Evolutionary conservation across 2,888 invertebrate genomes (phyloP).

Genomic region (Embidobia sp.): DNA sequence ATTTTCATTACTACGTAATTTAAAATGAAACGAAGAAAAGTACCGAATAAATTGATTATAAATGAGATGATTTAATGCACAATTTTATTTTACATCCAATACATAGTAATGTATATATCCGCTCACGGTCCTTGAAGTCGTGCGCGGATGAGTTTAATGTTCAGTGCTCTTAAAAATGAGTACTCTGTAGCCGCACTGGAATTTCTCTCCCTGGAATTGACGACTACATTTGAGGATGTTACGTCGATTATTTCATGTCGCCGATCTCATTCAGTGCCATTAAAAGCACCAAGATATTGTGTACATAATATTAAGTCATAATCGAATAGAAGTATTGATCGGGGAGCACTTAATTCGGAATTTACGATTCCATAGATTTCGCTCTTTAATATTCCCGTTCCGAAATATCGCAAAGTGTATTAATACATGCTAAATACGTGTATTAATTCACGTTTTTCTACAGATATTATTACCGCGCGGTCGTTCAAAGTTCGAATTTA

Average conservation of each 20-base stretch:
- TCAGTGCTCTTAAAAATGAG: constrained; percentile 37
- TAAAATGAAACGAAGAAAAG: not conserved
- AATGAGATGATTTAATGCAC: constrained; percentile 25
- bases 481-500: too few species aligned
- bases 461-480: too few species aligned
- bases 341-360: not conserved
- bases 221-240: constrained; percentile 22
- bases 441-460: too few species aligned
- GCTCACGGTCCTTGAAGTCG: constrained; percentile 45
- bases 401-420: too few species aligned
- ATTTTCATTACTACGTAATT: constrained; percentile 8
- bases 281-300: constrained; percentile 8
- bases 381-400: too few species aligned
- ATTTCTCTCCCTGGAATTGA: constrained; percentile 29
- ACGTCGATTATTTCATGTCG: constrained; percentile 30
- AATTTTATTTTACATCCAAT: constrained; percentile 32
- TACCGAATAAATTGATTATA: not conserved
- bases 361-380: too few species aligned
- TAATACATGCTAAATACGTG: too few species aligned
- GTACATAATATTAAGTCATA: constrained; percentile 1
- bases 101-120: too few species aligned
- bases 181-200: constrained; percentile 44
- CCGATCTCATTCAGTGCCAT: constrained; percentile 6
- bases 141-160: constrained; percentile 32
- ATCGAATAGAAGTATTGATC: not conserved